phyloP scores from a whole-genome alignment of 1,140 invertebrate species.

The Drosophila sp. region DNA sequence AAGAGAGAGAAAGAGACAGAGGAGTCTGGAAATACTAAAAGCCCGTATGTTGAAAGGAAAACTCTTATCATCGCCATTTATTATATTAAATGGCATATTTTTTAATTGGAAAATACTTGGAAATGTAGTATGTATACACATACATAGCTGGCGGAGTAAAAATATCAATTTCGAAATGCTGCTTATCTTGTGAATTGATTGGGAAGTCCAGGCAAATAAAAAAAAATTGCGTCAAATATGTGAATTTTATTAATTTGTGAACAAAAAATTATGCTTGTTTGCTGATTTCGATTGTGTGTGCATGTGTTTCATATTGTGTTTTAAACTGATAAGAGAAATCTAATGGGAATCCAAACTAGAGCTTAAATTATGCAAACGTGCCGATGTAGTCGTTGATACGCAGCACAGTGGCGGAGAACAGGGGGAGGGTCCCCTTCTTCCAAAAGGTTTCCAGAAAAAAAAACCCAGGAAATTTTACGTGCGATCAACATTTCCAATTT shows the following conservation, averaged over 20 bases:
- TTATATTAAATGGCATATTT: conserved; percentile 25
- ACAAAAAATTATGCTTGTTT: conserved; percentile 1
- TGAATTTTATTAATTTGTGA: conserved; percentile 3
- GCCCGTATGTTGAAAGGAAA: conserved; percentile 44
- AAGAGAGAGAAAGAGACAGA: background rate
- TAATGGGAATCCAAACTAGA: too few relatives aligned
- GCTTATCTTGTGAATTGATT: background rate
- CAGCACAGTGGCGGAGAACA: too few relatives aligned
- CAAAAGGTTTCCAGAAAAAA: too few relatives aligned
- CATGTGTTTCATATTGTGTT: background rate
- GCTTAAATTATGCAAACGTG: too few relatives aligned
- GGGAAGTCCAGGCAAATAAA: background rate
- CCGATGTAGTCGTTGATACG: too few relatives aligned
- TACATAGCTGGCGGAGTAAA: background rate
- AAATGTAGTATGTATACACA: background rate
- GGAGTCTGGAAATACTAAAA: conserved; percentile 35
- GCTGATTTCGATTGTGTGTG: background rate
- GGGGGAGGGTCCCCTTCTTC: too few relatives aligned
- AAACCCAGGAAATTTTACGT: too few relatives aligned
- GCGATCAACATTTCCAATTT: too few relatives aligned
- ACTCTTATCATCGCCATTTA: conserved; percentile 35
- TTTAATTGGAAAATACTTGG: conserved; percentile 1
- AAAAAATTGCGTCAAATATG: background rate
- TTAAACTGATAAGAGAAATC: too few relatives aligned
- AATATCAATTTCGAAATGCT: background rate